phyloP scores from a whole-genome alignment of 2,797 vertebrate species.

The Nasua narica region DNA sequence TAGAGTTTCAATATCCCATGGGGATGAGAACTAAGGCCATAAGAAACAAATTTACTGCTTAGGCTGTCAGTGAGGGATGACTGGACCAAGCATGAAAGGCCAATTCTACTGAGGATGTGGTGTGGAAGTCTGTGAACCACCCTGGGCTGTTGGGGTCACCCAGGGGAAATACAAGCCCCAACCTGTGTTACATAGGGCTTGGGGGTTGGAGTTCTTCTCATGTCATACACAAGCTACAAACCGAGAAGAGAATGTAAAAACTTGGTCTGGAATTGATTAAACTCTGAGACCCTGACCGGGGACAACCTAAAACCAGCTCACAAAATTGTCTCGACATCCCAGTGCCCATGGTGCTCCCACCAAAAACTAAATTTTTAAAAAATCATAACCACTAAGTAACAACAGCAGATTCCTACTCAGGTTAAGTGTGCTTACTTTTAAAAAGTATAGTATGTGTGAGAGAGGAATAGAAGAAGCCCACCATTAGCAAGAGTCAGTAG shows the following conservation, averaged over 20 bases:
- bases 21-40: not conserved
- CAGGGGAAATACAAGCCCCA: not conserved
- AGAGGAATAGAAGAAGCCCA: not conserved
- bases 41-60: not conserved
- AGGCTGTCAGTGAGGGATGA: not conserved
- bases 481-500: not conserved
- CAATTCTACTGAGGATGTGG: not conserved
- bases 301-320: not conserved
- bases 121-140: not conserved
- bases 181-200: not conserved
- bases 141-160: not conserved
- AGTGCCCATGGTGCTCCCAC: not conserved
- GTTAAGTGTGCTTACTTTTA: constrained; percentile 19
- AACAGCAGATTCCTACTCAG: not conserved
- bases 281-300: not conserved
- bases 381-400: not conserved
- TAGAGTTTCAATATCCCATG: not conserved
- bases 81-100: not conserved
- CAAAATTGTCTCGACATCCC: constrained; percentile 16
- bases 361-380: not conserved
- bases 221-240: not conserved
- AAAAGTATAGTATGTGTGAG: not conserved
- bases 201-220: not conserved
- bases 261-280: not conserved
- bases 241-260: not conserved